A percentile compares a stretch with the other conserved stretches of the same genome.
Conservation (phyloP, 2,113 vertebrate species). For the Triplophysa rosa region DNA sequence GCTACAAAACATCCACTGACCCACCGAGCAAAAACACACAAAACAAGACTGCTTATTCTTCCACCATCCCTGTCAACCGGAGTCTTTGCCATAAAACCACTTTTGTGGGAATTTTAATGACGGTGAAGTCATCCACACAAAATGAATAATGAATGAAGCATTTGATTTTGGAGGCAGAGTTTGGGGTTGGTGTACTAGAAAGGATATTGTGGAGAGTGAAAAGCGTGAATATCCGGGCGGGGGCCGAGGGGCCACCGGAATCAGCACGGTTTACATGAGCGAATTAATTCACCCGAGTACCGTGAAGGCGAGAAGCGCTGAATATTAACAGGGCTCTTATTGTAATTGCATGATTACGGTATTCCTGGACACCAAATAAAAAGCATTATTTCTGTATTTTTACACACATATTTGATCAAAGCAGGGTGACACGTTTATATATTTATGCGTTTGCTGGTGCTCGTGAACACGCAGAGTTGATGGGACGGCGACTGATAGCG, state of each 20-base stretch:
- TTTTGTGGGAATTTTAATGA: constrained; percentile 34
- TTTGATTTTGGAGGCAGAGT: constrained; percentile 21
- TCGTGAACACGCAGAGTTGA: neutral
- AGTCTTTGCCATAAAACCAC: neutral
- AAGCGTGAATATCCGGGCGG: constrained; percentile 35
- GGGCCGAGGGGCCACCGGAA: constrained; percentile 13
- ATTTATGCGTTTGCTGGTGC: constrained; percentile 41
- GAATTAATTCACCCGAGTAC: constrained; percentile 58
- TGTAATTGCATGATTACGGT: constrained; percentile 55
- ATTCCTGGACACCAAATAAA: constrained; percentile 52
- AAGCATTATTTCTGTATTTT: constrained; percentile 55
- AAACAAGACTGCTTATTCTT: constrained; percentile 22
- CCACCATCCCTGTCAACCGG: neutral
- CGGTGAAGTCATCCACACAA: constrained; percentile 30
- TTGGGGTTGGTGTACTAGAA: constrained; percentile 27
- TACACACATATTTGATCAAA: constrained; percentile 54
- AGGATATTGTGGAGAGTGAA: constrained; percentile 44
- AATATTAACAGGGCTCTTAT: constrained; percentile 59
- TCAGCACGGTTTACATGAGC: constrained; percentile 48
- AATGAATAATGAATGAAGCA: constrained; percentile 41
- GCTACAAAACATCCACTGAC: neutral
- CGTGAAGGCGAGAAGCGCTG: constrained; percentile 46
- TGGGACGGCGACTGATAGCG: constrained; percentile 16
- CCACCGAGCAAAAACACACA: constrained; percentile 23
- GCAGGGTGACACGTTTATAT: constrained; percentile 45